Base-by-base conservation (phyloP, 2,113 vertebrate genomes). In the Elephas maximus region DNA sequence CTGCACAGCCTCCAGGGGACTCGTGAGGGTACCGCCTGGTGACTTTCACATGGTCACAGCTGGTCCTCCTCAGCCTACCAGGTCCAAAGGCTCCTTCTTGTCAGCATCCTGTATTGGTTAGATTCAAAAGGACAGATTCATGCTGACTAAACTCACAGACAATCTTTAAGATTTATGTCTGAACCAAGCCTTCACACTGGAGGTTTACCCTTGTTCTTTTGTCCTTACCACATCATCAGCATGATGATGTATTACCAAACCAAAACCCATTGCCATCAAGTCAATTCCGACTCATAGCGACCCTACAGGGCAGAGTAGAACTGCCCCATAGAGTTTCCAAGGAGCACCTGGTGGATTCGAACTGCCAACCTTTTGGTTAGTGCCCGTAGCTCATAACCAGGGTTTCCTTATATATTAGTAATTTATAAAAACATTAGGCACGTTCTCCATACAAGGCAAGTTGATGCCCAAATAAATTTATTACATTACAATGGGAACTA, bases 401-500 rank as follows among this genome's bases (percentile, higher is more conserved):
- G 37, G 37, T 37, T 37, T 37, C 37, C 67, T 21, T 62, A 62
- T 23, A 23, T 62, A 62, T 23, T 62, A 20, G 60, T 62, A 62
- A 18, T 62, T 62, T 23, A 62, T 62, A 62, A 62, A 57, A 91
- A 41, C 44, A 85, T 48, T 11, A 85, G 60, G 37, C 28, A 11
- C 37, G 15, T 51, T 92, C 77, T 21, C 81, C 82, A 63, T 82
- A 78, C 45, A 89, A 82, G 83, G 91, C 48, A 71, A 90, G 78
- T 44, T 45, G 91, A 53, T 28, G 53, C 30, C 45, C 33, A 90
- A 89, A 71, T 2, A 82, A 76, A 76, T 76, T 24, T 9, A 44
- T 76, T 45, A 26, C 23, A 12, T 76, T 76, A 44, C 30, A 44
- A 76, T 76, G 21, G 17, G 41, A 76, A 76, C 8, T 76, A 76